Conservation (phyloP, 2,888 invertebrate genomes). For the Agelastica alni region DNA sequence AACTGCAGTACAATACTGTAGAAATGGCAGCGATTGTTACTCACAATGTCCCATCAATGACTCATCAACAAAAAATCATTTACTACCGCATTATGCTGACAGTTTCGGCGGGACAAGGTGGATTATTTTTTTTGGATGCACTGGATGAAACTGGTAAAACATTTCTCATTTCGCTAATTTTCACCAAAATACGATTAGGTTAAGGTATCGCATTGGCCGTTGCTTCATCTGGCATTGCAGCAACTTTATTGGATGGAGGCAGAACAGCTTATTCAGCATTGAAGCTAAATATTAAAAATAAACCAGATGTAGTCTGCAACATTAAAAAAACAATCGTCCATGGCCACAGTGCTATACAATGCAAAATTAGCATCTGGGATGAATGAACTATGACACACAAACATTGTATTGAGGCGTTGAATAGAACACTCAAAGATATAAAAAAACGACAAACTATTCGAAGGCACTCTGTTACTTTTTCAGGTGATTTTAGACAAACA, state of each 20-base stretch:
- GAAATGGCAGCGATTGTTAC: constrained; percentile 20
- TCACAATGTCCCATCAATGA: constrained; percentile 13
- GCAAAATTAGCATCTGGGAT: constrained; percentile 2
- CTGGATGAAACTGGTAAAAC: too few relatives aligned
- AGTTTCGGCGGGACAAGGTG: too few relatives aligned
- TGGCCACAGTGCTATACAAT: background rate
- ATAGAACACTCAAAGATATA: background rate
- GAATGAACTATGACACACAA: constrained; percentile 2
- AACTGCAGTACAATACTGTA: constrained; percentile 13
- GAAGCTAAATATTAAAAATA: constrained; percentile 2
- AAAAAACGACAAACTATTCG: background rate
- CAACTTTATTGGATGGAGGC: too few relatives aligned
- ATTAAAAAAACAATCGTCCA: constrained; percentile 4
- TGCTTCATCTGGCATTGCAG: constrained; percentile 7
- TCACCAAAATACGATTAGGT: too few relatives aligned
- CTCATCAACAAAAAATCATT: too few relatives aligned
- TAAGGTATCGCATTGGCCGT: constrained; percentile 10
- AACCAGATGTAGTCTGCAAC: constrained; percentile 1
- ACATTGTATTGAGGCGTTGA: too few relatives aligned
- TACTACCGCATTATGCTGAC: constrained; percentile 11
- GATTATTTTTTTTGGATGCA: too few relatives aligned
- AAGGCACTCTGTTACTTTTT: background rate
- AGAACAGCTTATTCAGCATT: background rate
- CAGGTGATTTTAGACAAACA: background rate
- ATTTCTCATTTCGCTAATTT: too few relatives aligned